Conservation (phyloP, 2,888 invertebrate species). For the Salticus scenicus region DNA sequence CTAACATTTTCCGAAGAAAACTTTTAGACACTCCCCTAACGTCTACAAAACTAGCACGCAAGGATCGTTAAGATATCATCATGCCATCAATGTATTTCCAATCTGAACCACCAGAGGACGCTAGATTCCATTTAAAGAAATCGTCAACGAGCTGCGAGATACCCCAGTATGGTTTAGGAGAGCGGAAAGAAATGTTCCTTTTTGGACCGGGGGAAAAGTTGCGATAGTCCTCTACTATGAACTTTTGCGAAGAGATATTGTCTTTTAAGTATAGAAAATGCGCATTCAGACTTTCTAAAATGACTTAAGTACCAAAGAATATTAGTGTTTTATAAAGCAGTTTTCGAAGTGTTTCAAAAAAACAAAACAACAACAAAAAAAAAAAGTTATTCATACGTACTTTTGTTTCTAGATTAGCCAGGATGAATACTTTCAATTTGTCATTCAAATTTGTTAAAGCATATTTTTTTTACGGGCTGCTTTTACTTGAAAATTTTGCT, state of each 20-base stretch:
- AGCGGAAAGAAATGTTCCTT: not conserved
- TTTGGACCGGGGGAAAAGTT: not conserved
- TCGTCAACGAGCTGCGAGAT: not conserved
- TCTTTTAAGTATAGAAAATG: no score
- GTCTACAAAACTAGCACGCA: constrained; percentile 1
- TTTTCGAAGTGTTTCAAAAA: no score
- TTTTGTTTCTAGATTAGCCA: no score
- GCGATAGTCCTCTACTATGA: not conserved
- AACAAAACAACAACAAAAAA: no score
- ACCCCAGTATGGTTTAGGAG: not conserved
- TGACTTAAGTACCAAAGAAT: no score
- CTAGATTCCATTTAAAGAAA: not conserved
- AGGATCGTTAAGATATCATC: constrained; percentile 12
- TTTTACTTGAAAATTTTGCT: not conserved
- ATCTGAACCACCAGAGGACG: not conserved
- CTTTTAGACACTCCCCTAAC: constrained; percentile 6
- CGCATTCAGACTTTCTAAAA: no score
- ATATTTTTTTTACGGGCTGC: not conserved
- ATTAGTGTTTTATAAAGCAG: no score
- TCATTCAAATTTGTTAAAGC: not conserved
- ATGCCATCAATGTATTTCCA: not conserved
- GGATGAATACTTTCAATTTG: not conserved
- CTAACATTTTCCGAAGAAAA: not conserved
- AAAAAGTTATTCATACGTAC: no score
- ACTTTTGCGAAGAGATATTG: no score